Evolutionary conservation across 2,797 vertebrate genomes (phyloP).

Genomic region (Myoxocephalus aenaeus): DNA sequence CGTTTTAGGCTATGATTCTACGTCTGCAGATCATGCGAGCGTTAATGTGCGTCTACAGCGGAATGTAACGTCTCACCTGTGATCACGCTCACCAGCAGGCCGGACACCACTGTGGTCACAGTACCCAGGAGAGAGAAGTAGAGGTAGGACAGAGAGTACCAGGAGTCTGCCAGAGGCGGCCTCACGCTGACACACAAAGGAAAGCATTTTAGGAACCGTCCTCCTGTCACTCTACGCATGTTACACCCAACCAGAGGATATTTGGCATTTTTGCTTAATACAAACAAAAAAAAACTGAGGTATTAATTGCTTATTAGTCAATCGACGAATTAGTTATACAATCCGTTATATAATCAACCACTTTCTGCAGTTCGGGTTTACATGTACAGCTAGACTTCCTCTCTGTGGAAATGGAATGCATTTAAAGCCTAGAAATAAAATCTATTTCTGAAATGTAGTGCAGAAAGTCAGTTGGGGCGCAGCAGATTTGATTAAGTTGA

Average conservation of each 20-base stretch:
- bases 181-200: conserved; percentile 67
- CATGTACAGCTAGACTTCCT: background rate
- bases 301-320: background rate
- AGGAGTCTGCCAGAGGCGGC: conserved; percentile 82
- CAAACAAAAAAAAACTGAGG: background rate
- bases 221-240: background rate
- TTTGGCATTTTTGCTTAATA: background rate
- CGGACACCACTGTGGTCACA: conserved; percentile 74
- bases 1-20: background rate
- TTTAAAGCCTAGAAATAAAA: background rate
- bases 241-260: no score
- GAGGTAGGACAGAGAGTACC: conserved; percentile 88
- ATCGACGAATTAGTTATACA: background rate
- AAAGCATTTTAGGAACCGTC: background rate
- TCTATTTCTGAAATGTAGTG: background rate
- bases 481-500: background rate
- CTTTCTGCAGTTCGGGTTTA: background rate
- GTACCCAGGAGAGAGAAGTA: conserved; percentile 81
- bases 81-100: conserved; percentile 79
- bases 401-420: background rate
- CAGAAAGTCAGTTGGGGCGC: background rate
- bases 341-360: background rate
- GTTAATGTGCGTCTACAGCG: background rate
- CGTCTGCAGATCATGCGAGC: background rate
- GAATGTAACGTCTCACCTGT: conserved; percentile 75